Conservation (phyloP, 2,797 vertebrate species). For the Mus spretus region DNA sequence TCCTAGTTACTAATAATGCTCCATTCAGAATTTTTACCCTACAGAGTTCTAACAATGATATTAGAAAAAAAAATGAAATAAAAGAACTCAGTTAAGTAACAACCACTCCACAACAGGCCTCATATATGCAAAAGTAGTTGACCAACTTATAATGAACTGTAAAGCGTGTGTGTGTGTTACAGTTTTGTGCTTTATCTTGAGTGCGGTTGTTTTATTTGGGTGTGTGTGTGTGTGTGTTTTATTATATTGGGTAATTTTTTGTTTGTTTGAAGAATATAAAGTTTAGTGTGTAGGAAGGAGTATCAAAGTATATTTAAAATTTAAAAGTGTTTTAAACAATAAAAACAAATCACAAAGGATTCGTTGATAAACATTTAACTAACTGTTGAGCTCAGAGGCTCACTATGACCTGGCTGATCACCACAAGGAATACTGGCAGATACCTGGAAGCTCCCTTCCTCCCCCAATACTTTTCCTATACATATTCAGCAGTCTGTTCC, state of each 20-base stretch:
- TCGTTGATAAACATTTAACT: background rate
- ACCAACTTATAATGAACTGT: background rate
- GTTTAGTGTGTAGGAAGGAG: background rate
- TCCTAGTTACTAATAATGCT: too few relatives aligned
- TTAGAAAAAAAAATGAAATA: too few relatives aligned
- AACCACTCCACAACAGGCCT: too few relatives aligned
- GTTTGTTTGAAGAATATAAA: background rate
- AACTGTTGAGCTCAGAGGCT: background rate
- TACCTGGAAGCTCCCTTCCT: rapidly evolving
- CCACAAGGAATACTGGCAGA: too few relatives aligned
- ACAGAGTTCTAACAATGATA: too few relatives aligned
- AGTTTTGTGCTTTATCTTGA: background rate
- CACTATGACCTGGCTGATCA: background rate
- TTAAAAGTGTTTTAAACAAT: background rate
- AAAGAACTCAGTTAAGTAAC: background rate
- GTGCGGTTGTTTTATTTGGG: background rate
- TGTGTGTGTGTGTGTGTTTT: too few relatives aligned
- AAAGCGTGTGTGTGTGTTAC: too few relatives aligned
- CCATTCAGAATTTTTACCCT: too few relatives aligned
- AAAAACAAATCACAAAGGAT: background rate
- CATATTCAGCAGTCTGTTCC: background rate
- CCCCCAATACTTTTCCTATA: background rate
- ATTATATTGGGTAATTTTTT: background rate
- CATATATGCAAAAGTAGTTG: background rate
- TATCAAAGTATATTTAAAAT: background rate